Evolutionary conservation across 2,888 invertebrate species (phyloP), one percentile per base, ranked within the genome.

Genomic region (Drosophila paranaensis): DNA sequence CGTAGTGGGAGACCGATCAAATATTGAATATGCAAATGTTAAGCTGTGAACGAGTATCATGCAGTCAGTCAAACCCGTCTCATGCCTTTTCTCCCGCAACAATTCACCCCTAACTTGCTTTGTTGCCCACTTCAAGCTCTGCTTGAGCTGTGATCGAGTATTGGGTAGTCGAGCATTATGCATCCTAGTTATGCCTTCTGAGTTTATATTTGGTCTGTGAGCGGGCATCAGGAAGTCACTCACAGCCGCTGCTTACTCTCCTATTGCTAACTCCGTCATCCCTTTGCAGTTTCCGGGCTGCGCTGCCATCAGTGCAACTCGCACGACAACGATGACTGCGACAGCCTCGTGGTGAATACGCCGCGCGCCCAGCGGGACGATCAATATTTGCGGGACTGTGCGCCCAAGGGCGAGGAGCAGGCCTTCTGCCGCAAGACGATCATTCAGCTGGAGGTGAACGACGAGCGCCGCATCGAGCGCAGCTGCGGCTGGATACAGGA

Each of bases 221-320:
- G 43, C 42, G 20, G 10, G 20, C 11, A 16, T 43, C 11, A 20
- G 6, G 20, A 10, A 43, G 16, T 20, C 2, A 20, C 10, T 42
- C 2, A 42, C 42, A 40, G 1, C n/a, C 33, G 33, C 20, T 20
- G 20, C 20, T 20, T 20, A 20, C 20, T 20, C 20, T 20, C 20
- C 20, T 20, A 20, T 20, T 20, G 20, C 20, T 20, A 20, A 20
- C 20, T 25, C 42, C 46, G 35, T 63, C 42, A 6, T 20, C 8
- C n/a, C 30, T 30, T 40, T 61, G 60, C 91, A 95, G 95, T 93
- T 77, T 89, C 93, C 16, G 93, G 94, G 3, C 94, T 95, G 74
- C 93, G 93, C 53, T 97, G 97, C 89, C 96, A 95, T 92, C 95
- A 96, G 76, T 97, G 97, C 92, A 96, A 95, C 91, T 96, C 96